Base-by-base conservation (phyloP, 2,113 vertebrate genomes). In the Erythrocercus mccallii region DNA sequence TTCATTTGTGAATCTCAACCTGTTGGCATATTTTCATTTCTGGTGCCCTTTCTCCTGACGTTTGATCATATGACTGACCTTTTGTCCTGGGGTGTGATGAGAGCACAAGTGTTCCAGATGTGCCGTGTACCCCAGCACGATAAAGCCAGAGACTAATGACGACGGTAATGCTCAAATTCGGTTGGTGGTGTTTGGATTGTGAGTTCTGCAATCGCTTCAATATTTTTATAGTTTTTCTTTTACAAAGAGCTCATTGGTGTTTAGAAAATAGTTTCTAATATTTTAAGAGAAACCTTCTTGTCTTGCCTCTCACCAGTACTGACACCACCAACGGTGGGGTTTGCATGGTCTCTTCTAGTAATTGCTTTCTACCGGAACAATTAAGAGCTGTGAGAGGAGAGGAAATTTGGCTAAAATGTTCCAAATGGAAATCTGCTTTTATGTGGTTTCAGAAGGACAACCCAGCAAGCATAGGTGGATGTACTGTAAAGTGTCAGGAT, bases 401-500 rank as follows among this genome's bases (percentile, higher is more conserved):
- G 81, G 85, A 92, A 77, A 77, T 57, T 16, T 71, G 72, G 60
- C 82, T 81, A 25, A 89, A 80, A 62, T 16, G 31, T 78, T 92
- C 65, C 80, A 71, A 96, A 92, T 78, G 84, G 76, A 88, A 73
- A 84, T 60, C 66, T 90, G 91, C 74, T 92, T 76, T 81, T 83
- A 25, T 62, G 89, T 85, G 91, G 87, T 88, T 91, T 81, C 58
- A 44, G 60, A 86, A 53, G 12, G 78, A 65, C 60, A 73, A 16
- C 73, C 47, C 53, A 38, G 73, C 73, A 66, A 89, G 72, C 74
- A 74, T 2, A 81, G 76, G 89, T 76, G 81, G 71, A 38, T 42
- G n/a, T 15, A 5, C 56, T 31, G 73, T 47, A 11, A 16, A 40
- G 65, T 15, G 40, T 81, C 66, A 51, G 33, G n/a, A 78, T 31